These are phyloP conservation scores for Epinephelus malabaricus DNA, from an alignment of 2,797 vertebrate species.

Conservation along the genomic window DNA sequence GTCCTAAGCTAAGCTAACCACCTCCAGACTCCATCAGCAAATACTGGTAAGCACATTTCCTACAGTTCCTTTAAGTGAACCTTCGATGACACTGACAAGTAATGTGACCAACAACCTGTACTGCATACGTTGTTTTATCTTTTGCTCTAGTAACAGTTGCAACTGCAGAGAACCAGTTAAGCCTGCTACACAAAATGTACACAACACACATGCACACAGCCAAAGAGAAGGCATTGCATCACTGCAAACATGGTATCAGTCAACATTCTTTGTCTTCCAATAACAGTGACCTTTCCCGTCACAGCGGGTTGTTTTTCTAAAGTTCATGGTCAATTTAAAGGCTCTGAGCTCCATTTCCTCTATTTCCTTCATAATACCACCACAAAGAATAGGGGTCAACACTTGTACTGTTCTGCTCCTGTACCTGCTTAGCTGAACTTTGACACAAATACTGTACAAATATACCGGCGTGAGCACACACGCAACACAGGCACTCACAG, in stretches of 20 bases:
- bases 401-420: constrained; percentile 50
- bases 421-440: constrained; percentile 64
- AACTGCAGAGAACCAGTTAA: constrained; percentile 18
- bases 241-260: constrained; percentile 45
- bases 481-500: neutral
- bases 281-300: constrained; percentile 65
- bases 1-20: constrained; percentile 4
- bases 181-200: constrained; percentile 1
- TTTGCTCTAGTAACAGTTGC: constrained; percentile 16
- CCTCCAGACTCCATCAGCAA: neutral
- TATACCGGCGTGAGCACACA: neutral
- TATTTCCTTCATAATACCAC: constrained; percentile 59
- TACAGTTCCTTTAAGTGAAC: constrained; percentile 12
- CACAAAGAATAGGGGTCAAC: constrained; percentile 67
- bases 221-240: constrained; percentile 38
- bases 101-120: constrained; percentile 2
- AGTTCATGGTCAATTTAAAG: constrained; percentile 72
- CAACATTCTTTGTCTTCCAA: constrained; percentile 56
- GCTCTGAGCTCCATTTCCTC: constrained; percentile 66
- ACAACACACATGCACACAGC: neutral
- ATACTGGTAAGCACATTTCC: too few species aligned
- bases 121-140: constrained; percentile 2
- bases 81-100: neutral
- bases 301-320: constrained; percentile 55
- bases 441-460: constrained; percentile 43